Conservation (phyloP, 2,113 vertebrate genomes). For the Phyllostomus hastatus region DNA sequence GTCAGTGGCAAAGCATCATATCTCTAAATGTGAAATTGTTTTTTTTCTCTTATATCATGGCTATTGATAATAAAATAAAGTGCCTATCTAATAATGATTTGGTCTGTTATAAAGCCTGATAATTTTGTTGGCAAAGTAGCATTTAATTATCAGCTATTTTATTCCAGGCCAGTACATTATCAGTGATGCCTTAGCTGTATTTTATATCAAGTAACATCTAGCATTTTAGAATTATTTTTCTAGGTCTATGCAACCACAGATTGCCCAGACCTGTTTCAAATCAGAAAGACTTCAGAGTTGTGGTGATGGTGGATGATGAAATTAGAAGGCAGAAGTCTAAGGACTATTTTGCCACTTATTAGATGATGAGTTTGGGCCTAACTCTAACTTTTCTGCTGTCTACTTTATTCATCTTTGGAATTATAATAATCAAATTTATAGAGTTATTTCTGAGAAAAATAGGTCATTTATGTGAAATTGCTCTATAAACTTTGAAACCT, state of each 20-base stretch:
- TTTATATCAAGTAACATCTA: not conserved
- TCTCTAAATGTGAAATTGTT: slow-evolving; percentile 29
- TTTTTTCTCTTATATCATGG: not conserved
- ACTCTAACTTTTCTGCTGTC: not conserved
- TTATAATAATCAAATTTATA: not conserved
- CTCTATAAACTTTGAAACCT: slow-evolving; percentile 7
- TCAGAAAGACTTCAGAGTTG: not conserved
- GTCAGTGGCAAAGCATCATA: not conserved
- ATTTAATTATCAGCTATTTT: slow-evolving; percentile 45
- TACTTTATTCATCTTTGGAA: slow-evolving; percentile 33
- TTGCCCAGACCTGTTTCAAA: not conserved
- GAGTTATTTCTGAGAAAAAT: slow-evolving; percentile 15
- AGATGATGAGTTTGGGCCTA: not conserved
- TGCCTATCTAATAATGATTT: not conserved
- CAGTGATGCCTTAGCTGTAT: not conserved
- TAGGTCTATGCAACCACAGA: not conserved
- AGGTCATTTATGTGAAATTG: slow-evolving; percentile 36
- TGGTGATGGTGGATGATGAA: not conserved
- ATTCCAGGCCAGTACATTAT: not conserved
- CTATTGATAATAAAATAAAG: slow-evolving; percentile 37
- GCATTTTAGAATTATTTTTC: slow-evolving; percentile 24
- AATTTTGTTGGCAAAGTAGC: slow-evolving; percentile 23
- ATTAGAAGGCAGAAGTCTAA: not conserved
- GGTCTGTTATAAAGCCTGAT: slow-evolving; percentile 48
- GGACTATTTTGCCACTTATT: not conserved